These are phyloP conservation scores for Heptranchias perlo DNA, from an alignment of 2,113 vertebrate species.

Conservation along the genomic window DNA sequence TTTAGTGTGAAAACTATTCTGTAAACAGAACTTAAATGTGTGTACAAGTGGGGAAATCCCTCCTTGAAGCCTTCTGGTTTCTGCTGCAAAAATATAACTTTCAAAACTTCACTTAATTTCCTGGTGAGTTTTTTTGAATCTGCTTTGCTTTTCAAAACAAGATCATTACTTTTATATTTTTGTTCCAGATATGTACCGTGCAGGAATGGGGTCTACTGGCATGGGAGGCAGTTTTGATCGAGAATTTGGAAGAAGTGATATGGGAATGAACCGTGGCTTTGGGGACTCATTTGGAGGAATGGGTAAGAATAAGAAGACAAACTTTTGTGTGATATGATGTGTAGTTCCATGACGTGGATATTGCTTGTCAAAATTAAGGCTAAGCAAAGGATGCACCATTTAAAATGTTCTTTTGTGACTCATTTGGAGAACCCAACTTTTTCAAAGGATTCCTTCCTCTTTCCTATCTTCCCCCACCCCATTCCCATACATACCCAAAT, in stretches of 20 bases:
- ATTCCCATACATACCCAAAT: no score
- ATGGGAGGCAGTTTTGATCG: conserved; percentile 84
- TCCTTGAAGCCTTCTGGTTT: not conserved
- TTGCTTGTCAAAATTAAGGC: not conserved
- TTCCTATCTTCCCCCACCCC: no score
- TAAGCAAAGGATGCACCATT: not conserved
- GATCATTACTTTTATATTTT: conserved; percentile 29
- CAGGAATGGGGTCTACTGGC: conserved; percentile 51
- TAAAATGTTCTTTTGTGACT: not conserved
- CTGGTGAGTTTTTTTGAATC: not conserved
- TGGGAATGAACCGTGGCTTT: conserved; percentile 83
- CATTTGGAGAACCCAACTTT: not conserved
- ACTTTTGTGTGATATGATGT: not conserved
- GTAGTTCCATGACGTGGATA: not conserved
- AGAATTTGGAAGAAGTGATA: conserved; percentile 82
- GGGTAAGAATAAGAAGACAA: conserved; percentile 55
- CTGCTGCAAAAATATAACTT: not conserved
- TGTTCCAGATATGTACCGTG: conserved; percentile 71
- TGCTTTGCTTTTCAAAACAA: not conserved
- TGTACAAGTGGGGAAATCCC: not conserved
- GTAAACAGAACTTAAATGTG: not conserved
- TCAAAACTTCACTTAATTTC: not conserved
- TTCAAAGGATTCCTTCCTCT: not conserved
- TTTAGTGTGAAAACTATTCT: not conserved
- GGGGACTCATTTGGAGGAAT: conserved; percentile 91